Percentiles rank a stretch among this genome's conserved stretches.
Conservation (phyloP, 2,888 invertebrate genomes). For the Oscheius sp. region DNA sequence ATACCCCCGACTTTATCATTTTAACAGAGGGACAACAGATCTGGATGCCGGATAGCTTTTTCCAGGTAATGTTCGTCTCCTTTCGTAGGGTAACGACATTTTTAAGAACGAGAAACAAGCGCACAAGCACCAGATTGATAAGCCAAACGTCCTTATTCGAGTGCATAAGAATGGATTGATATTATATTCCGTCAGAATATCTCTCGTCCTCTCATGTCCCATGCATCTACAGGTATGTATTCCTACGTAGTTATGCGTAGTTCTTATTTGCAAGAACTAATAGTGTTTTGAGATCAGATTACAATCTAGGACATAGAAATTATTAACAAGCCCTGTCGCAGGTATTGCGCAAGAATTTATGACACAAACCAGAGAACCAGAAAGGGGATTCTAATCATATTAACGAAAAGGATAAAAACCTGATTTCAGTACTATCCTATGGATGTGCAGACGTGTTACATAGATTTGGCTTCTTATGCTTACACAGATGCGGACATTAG, state of each 20-base stretch:
- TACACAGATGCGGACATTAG: conserved; percentile 96
- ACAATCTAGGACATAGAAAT: conserved; percentile 29
- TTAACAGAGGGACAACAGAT: conserved; percentile 81
- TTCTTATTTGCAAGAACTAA: conserved; percentile 25
- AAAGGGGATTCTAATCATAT: too few species aligned
- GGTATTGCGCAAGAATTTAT: neutral
- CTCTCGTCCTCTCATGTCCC: conserved; percentile 92
- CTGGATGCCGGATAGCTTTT: conserved; percentile 97
- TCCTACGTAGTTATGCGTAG: neutral
- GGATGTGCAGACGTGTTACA: conserved; percentile 92
- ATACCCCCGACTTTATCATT: conserved; percentile 68
- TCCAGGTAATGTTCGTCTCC: conserved; percentile 64
- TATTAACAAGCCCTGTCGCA: conserved; percentile 6
- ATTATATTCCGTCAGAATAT: conserved; percentile 81
- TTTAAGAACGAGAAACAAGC: conserved; percentile 94
- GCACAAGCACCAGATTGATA: conserved; percentile 78
- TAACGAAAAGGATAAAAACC: too few species aligned
- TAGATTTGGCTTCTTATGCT: conserved; percentile 95
- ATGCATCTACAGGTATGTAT: conserved; percentile 88
- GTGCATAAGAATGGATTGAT: conserved; percentile 82
- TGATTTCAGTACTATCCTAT: conserved; percentile 78
- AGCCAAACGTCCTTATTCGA: conserved; percentile 87
- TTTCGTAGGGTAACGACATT: too few species aligned
- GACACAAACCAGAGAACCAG: too few species aligned
- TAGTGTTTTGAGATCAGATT: conserved; percentile 2